Conservation (phyloP, 2,888 invertebrate genomes). For the Marasmarcha lunaedactyla region DNA sequence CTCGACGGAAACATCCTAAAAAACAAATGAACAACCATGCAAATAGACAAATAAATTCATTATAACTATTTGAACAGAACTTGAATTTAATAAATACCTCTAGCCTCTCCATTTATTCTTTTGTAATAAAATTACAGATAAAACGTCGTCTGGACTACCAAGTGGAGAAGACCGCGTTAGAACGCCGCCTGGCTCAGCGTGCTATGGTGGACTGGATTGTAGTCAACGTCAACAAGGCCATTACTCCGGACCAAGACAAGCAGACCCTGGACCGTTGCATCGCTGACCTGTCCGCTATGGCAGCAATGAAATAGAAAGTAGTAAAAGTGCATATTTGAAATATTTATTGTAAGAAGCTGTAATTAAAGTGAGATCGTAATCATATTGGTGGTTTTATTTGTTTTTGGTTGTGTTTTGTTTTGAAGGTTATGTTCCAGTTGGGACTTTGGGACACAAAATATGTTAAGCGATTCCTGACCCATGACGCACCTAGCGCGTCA, state of each 20-base stretch:
- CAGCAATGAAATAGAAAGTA: slow-evolving; percentile 50
- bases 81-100: too few species aligned
- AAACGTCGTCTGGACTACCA: slow-evolving; percentile 93
- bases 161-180: slow-evolving; percentile 84
- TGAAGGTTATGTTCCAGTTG: too few species aligned
- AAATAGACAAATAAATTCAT: too few species aligned
- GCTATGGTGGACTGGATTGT: slow-evolving; percentile 97
- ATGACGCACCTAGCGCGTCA: too few species aligned
- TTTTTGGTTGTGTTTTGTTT: too few species aligned
- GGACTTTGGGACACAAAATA: too few species aligned
- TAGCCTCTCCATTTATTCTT: too few species aligned
- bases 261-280: slow-evolving; percentile 90
- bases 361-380: slow-evolving; percentile 8
- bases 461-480: too few species aligned
- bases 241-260: slow-evolving; percentile 95
- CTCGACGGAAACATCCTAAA: too few species aligned
- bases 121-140: slow-evolving; percentile 72
- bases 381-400: slow-evolving; percentile 1
- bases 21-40: too few species aligned
- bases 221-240: slow-evolving; percentile 82
- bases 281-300: slow-evolving; percentile 82
- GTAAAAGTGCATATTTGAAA: slow-evolving; percentile 21
- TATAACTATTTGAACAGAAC: too few species aligned
- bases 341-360: slow-evolving; percentile 7
- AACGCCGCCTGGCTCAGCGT: slow-evolving; percentile 88